Conservation (phyloP, 2,888 invertebrate species). For the Ochlodes sylvanus region DNA sequence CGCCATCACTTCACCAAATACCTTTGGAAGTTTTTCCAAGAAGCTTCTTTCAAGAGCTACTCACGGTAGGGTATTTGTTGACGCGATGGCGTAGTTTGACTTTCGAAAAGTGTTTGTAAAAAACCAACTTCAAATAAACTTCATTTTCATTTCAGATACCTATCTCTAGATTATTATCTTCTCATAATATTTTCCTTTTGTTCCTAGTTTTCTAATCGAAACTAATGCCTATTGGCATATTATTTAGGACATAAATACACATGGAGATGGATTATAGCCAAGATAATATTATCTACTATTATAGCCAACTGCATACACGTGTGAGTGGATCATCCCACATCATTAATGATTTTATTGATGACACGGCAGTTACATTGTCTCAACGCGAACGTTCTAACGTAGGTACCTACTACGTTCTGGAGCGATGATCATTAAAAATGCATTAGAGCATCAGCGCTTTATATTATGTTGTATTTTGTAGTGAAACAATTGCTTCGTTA, state of each 20-base stretch:
- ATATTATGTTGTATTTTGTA: neutral
- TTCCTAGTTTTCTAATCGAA: too few relatives aligned
- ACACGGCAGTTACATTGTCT: conserved; percentile 12
- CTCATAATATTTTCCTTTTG: too few relatives aligned
- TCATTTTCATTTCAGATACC: too few relatives aligned
- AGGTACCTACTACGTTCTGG: neutral
- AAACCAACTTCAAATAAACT: too few relatives aligned
- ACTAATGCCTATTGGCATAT: too few relatives aligned
- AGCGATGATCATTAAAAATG: conserved; percentile 7
- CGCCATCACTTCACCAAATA: too few relatives aligned
- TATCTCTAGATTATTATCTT: too few relatives aligned
- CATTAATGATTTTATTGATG: conserved; percentile 12
- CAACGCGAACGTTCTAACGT: neutral
- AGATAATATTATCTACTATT: neutral
- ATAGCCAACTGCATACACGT: neutral
- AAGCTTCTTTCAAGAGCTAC: too few relatives aligned
- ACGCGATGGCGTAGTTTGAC: too few relatives aligned
- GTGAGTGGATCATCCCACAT: neutral
- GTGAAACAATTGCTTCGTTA: neutral
- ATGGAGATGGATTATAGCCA: neutral
- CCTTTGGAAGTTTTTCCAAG: too few relatives aligned
- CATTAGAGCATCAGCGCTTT: neutral
- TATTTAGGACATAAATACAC: neutral
- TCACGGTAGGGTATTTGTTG: too few relatives aligned
- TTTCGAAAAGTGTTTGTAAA: too few relatives aligned